Evolutionary conservation across 2,113 vertebrate species (phyloP).

Genomic region (Rhinogobius similis): DNA sequence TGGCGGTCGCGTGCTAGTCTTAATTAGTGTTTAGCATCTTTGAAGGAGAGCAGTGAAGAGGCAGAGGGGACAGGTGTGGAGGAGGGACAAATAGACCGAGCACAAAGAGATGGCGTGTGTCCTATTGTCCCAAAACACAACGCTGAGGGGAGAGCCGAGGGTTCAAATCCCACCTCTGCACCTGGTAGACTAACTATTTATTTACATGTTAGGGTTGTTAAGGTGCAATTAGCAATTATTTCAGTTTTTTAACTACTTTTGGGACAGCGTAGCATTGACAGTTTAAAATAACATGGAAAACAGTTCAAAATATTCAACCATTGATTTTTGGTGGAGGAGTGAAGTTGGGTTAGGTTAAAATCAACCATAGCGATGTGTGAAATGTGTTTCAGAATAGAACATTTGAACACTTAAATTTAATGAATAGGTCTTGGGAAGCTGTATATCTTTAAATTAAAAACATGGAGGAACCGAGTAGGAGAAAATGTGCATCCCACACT

Average conservation of each 20-base stretch:
- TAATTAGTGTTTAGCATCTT: slow-evolving; percentile 43
- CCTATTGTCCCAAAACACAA: slow-evolving; percentile 1
- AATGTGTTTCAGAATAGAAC: no score
- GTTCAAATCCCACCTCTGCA: slow-evolving; percentile 1
- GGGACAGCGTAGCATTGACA: neutral
- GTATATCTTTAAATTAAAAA: no score
- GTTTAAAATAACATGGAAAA: no score
- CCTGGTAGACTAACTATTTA: neutral
- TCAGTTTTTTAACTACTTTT: neutral
- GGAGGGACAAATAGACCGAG: neutral
- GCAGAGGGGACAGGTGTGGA: neutral
- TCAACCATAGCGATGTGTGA: no score
- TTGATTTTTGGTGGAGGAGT: no score
- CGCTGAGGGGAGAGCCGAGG: neutral
- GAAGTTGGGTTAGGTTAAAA: no score
- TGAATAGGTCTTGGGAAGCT: no score
- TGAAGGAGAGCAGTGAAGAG: slow-evolving; percentile 9
- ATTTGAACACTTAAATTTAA: no score
- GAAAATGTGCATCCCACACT: no score
- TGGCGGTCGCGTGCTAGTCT: slow-evolving; percentile 57
- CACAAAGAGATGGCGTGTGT: slow-evolving; percentile 2
- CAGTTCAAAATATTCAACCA: no score
- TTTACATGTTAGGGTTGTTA: neutral
- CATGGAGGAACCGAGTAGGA: no score
- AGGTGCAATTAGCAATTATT: neutral